A percentile compares a stretch with the other conserved stretches of the same genome.
Evolutionary conservation across 2,888 invertebrate genomes (phyloP).

Genomic region (Allygus modestus): DNA sequence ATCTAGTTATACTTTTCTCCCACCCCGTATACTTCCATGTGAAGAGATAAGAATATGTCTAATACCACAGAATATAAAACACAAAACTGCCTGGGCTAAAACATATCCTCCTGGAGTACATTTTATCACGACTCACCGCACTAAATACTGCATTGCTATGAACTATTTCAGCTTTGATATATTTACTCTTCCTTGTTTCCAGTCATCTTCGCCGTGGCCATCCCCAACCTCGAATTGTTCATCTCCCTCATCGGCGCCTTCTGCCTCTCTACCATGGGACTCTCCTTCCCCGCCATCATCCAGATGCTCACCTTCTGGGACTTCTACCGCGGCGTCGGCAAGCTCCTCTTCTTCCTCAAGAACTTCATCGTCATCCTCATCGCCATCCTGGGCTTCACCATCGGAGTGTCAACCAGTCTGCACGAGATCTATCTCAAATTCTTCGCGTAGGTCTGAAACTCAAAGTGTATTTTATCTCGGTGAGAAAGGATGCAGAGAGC

Average conservation of each 20-base stretch:
- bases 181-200: slow-evolving; percentile 74
- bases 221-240: slow-evolving; percentile 86
- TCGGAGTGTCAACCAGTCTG: slow-evolving; percentile 84
- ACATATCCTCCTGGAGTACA: too few species aligned
- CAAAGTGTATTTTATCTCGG: background rate
- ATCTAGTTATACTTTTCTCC: too few species aligned
- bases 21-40: too few species aligned
- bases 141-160: too few species aligned
- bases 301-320: slow-evolving; percentile 91
- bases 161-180: too few species aligned
- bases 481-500: too few species aligned
- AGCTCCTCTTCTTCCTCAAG: slow-evolving; percentile 69
- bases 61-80: too few species aligned
- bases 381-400: slow-evolving; percentile 82
- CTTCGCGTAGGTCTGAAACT: slow-evolving; percentile 70
- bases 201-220: slow-evolving; percentile 91
- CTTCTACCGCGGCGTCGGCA: slow-evolving; percentile 77
- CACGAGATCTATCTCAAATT: slow-evolving; percentile 81
- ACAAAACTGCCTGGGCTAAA: too few species aligned
- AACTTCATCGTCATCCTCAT: slow-evolving; percentile 77
- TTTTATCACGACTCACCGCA: too few species aligned
- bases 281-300: slow-evolving; percentile 94
- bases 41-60: too few species aligned
- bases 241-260: slow-evolving; percentile 92
- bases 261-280: slow-evolving; percentile 91